A percentile compares a stretch with the other conserved stretches of the same genome.
These are phyloP conservation scores for Monochamus alternatus DNA, from an alignment of 2,888 invertebrate species.

Conservation along the genomic window DNA sequence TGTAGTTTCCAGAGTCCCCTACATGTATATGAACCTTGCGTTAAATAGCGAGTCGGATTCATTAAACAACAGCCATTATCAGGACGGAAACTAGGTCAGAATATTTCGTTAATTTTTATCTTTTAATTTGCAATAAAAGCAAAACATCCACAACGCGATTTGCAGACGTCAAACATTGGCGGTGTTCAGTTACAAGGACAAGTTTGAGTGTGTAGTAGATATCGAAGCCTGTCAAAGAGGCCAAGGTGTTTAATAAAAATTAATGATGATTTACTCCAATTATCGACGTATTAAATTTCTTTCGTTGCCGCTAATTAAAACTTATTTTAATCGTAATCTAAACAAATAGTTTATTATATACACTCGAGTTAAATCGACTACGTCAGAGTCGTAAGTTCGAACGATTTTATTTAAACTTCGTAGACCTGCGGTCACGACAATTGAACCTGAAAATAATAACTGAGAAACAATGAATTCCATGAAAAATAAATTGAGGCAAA, in stretches of 20 bases:
- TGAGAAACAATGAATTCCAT: no score
- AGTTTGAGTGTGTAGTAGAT: conserved; percentile 1
- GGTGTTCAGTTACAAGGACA: conserved; percentile 15
- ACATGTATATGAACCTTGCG: not conserved
- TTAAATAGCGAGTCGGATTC: not conserved
- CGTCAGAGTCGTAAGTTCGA: not conserved
- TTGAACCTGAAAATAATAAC: no score
- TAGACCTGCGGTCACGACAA: no score
- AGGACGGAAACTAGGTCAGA: conserved; percentile 28
- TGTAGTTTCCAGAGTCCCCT: no score
- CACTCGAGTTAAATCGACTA: not conserved
- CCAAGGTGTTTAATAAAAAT: conserved; percentile 23
- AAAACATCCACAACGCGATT: conserved; percentile 25
- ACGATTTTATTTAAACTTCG: no score
- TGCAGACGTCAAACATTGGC: conserved; percentile 15
- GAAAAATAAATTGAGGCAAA: no score
- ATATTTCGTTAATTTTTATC: conserved; percentile 32
- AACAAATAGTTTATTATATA: not conserved
- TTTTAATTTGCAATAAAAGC: conserved; percentile 26
- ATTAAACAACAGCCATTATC: conserved; percentile 21
- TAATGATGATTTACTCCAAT: conserved; percentile 14
- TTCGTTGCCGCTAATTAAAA: conserved; percentile 7
- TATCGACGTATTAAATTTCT: conserved; percentile 7
- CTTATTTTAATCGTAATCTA: not conserved
- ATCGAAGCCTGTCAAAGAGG: conserved; percentile 10